phyloP scores from a whole-genome alignment of 2,888 invertebrate genomes.

The Hydriomena furcata region DNA sequence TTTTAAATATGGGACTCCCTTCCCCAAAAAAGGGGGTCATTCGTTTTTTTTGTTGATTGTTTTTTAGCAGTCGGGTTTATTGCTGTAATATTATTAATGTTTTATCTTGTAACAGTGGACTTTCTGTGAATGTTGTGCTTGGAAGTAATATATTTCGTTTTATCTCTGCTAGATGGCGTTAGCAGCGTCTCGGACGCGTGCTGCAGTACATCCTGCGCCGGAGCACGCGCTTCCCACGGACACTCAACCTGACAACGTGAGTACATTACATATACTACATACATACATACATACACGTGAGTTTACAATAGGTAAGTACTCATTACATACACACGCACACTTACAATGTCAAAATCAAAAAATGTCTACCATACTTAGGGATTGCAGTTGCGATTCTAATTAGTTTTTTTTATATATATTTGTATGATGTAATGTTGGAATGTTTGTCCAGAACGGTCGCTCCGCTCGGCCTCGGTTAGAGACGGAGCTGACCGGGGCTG shows the following conservation, averaged over 20 bases:
- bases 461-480: conserved; percentile 86
- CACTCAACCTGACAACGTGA: conserved; percentile 46
- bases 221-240: conserved; percentile 61
- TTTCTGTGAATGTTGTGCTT: no score
- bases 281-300: neutral
- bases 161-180: conserved; percentile 44
- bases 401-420: no score
- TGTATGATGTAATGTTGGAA: neutral
- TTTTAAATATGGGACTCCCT: no score
- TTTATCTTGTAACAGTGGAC: neutral
- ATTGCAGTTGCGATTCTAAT: no score
- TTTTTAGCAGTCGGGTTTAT: no score
- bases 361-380: no score
- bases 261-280: conserved; percentile 27
- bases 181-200: conserved; percentile 69
- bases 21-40: no score
- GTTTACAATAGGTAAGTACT: neutral
- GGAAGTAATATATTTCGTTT: neutral
- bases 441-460: conserved; percentile 14
- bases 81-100: no score
- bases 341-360: no score
- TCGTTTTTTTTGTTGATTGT: no score
- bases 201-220: conserved; percentile 63
- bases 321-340: neutral
- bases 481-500: conserved; percentile 85